These are phyloP conservation scores for Drosophila merina DNA, from an alignment of 2,888 invertebrate species.

Conservation along the genomic window DNA sequence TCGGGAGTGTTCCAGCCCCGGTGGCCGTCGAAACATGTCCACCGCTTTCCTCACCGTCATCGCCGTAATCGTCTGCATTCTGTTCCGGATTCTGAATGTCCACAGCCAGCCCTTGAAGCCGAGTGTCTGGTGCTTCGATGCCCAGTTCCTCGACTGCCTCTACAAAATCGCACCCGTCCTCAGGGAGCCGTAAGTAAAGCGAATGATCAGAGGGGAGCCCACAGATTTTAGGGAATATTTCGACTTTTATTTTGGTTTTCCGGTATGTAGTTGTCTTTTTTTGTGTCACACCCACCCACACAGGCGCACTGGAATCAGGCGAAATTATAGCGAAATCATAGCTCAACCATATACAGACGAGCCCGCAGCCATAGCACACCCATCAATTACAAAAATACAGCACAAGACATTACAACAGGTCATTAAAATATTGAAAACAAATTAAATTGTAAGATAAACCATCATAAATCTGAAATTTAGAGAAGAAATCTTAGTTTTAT, in stretches of 20 bases:
- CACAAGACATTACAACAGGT: not conserved
- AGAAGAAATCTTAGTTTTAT: too few relatives aligned
- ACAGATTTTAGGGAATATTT: not conserved
- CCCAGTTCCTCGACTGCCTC: slow-evolving; percentile 90
- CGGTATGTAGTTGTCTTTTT: not conserved
- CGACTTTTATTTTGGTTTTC: not conserved
- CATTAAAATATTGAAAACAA: too few relatives aligned
- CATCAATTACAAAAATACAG: slow-evolving; percentile 4
- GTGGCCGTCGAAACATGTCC: slow-evolving; percentile 86
- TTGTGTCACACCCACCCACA: slow-evolving; percentile 1
- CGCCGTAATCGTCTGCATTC: slow-evolving; percentile 92
- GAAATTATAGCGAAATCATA: slow-evolving; percentile 1
- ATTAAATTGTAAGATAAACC: too few relatives aligned
- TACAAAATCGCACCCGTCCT: slow-evolving; percentile 91
- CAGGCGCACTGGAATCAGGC: slow-evolving; percentile 1
- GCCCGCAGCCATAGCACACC: slow-evolving; percentile 8
- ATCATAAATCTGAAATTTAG: too few relatives aligned
- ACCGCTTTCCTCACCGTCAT: slow-evolving; percentile 91
- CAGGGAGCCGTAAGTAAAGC: slow-evolving; percentile 90
- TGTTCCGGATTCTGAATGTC: slow-evolving; percentile 93
- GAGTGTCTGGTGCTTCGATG: slow-evolving; percentile 90
- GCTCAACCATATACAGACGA: slow-evolving; percentile 6
- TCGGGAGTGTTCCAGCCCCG: not conserved
- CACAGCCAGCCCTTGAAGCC: slow-evolving; percentile 93
- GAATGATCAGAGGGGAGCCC: not conserved